Evolutionary conservation across 2,113 vertebrate species (phyloP).

Genomic region (Hemiprocne comata): DNA sequence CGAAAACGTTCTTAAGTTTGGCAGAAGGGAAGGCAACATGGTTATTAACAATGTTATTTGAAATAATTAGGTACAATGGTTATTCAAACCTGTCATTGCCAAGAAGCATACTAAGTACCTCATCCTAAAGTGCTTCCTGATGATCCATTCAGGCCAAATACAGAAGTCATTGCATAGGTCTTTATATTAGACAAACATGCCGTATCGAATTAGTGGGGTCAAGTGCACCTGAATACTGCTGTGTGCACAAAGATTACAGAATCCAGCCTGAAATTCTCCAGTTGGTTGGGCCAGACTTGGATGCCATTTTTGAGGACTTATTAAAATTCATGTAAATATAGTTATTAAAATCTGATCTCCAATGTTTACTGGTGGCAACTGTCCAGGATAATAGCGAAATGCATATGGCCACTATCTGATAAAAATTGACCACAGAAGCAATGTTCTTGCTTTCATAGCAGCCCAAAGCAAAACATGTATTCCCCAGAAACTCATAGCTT

Average conservation of each 20-base stretch:
- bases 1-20: constrained; percentile 61
- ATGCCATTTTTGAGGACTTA: neutral
- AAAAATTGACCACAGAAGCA: neutral
- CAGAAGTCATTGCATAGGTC: neutral
- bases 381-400: neutral
- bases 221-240: neutral
- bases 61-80: neutral
- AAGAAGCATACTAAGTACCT: neutral
- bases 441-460: neutral
- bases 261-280: neutral
- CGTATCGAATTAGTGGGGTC: neutral
- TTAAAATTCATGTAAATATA: neutral
- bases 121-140: neutral
- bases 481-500: neutral
- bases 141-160: neutral
- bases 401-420: neutral
- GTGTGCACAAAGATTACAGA: neutral
- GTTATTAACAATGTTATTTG: neutral
- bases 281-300: neutral
- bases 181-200: neutral
- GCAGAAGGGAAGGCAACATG: neutral
- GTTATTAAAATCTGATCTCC: neutral
- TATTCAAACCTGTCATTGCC: neutral
- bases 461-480: neutral
- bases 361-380: neutral